phyloP scores from a whole-genome alignment of 2,797 vertebrate species.

The Sebastes paucispinis region DNA sequence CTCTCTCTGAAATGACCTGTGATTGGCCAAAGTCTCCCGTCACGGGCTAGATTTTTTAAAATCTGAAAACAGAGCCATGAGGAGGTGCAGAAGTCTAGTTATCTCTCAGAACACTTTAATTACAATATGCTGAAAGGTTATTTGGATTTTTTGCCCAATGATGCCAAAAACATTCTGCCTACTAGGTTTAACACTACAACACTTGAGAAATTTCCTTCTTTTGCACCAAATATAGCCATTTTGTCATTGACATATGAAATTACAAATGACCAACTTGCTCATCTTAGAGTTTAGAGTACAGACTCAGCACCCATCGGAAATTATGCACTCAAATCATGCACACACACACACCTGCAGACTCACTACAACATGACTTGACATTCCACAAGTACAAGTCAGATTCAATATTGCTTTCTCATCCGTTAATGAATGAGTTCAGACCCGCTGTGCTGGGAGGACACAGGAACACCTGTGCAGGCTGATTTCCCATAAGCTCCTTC shows the following conservation, averaged over 20 bases:
- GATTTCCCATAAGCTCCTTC: constrained; percentile 59
- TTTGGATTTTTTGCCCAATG: too few species aligned
- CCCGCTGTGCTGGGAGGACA: constrained; percentile 7
- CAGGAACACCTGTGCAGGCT: not conserved
- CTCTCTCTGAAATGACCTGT: too few species aligned
- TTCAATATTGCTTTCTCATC: constrained; percentile 32
- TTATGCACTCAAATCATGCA: not conserved
- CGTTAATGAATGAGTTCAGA: constrained; percentile 54
- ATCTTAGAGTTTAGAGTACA: not conserved
- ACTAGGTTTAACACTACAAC: not conserved
- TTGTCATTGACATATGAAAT: constrained; percentile 13
- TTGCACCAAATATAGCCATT: not conserved
- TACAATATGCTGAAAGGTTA: too few species aligned
- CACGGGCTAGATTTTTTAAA: too few species aligned
- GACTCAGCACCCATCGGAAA: not conserved
- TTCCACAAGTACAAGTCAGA: constrained; percentile 8
- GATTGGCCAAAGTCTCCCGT: too few species aligned
- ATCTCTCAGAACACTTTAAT: too few species aligned
- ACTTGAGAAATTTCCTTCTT: not conserved
- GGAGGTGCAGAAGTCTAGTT: too few species aligned
- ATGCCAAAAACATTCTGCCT: too few species aligned
- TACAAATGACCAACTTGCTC: not conserved
- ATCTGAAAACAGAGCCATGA: too few species aligned
- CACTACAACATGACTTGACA: not conserved
- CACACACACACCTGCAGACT: not conserved